phyloP scores from a whole-genome alignment of 2,113 vertebrate genomes.

The Cromileptes altivelis region DNA sequence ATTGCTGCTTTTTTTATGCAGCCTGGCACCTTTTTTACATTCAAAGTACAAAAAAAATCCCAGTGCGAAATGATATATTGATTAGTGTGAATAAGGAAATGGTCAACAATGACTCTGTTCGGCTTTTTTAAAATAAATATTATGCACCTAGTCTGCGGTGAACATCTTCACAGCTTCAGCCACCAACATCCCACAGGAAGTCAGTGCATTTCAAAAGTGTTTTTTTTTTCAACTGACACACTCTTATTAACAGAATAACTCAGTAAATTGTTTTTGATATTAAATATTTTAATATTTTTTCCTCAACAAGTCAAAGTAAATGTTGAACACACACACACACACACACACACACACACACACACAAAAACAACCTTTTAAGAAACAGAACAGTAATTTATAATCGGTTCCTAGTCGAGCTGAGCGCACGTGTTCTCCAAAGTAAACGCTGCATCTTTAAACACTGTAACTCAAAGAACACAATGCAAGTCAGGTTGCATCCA shows the following conservation, averaged over 20 bases:
- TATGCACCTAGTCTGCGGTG: background rate
- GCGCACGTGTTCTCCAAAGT: conserved; percentile 23
- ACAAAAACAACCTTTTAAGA: background rate
- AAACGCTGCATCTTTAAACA: conserved; percentile 34
- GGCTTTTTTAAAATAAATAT: too few relatives aligned
- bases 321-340: too few relatives aligned
- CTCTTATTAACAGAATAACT: background rate
- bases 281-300: background rate
- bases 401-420: conserved; percentile 3
- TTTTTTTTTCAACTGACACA: background rate
- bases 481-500: conserved; percentile 16
- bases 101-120: too few relatives aligned
- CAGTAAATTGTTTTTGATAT: background rate
- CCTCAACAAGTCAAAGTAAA: background rate
- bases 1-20: too few relatives aligned
- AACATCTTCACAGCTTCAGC: background rate
- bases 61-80: too few relatives aligned
- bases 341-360: background rate
- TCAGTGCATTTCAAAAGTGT: background rate
- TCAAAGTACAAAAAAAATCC: too few relatives aligned
- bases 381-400: conserved; percentile 22
- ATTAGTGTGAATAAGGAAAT: too few relatives aligned
- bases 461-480: conserved; percentile 24
- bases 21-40: too few relatives aligned
- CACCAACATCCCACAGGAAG: background rate